phyloP scores from a whole-genome alignment of 2,888 invertebrate species.

The Apodemia mormo region DNA sequence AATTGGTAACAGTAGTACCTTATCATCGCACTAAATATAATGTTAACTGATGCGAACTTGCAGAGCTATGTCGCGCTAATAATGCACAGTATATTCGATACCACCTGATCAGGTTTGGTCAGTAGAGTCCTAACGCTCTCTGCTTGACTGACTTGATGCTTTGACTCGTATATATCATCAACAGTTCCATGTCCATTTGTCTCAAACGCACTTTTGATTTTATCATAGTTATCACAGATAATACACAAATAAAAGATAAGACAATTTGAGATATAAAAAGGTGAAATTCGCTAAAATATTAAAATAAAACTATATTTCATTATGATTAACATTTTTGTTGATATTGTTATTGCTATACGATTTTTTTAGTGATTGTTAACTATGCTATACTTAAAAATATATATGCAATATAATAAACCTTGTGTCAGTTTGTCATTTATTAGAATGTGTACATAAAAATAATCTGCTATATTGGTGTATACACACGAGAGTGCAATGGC shows the following conservation, averaged over 20 bases:
- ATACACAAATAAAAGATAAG: constrained; percentile 51
- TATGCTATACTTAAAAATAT: background rate
- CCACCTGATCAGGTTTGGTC: constrained; percentile 1
- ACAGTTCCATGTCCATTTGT: background rate
- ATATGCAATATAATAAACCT: background rate
- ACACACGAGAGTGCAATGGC: no score
- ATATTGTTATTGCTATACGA: background rate
- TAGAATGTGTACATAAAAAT: no score
- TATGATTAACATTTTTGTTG: background rate
- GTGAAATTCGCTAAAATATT: no score
- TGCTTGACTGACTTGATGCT: background rate
- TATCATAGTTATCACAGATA: constrained; percentile 78
- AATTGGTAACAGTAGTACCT: constrained; percentile 14
- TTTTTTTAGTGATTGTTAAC: background rate
- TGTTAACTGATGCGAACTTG: background rate
- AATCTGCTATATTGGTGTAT: no score
- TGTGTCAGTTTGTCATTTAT: background rate
- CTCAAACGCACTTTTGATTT: constrained; percentile 32
- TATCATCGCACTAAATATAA: constrained; percentile 4
- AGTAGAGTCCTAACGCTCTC: background rate
- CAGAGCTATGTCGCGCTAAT: background rate
- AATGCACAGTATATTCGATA: constrained; percentile 11
- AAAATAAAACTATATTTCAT: background rate
- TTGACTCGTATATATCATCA: background rate
- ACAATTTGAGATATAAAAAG: constrained; percentile 9